phyloP scores from a whole-genome alignment of 2,113 vertebrate genomes.

The Pteropus alecto region DNA sequence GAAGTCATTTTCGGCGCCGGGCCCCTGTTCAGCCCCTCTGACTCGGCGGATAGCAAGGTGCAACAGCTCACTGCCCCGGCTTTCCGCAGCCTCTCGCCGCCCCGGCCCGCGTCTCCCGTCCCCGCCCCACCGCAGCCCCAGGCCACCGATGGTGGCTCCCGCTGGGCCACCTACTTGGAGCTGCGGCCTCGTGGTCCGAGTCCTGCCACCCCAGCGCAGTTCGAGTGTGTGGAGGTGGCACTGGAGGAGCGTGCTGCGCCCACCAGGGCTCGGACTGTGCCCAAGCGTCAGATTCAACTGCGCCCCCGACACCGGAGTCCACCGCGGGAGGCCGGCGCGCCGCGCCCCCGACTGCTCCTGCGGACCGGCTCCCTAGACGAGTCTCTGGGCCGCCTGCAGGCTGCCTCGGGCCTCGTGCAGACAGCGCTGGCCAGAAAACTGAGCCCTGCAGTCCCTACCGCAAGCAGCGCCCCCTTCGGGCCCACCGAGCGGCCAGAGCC shows the following conservation, averaged over 20 bases:
- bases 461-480: not conserved
- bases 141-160: slow-evolving; percentile 85
- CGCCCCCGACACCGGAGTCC: slow-evolving; percentile 85
- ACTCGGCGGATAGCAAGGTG: slow-evolving; percentile 90
- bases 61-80: slow-evolving; percentile 87
- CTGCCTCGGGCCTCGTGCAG: slow-evolving; percentile 91
- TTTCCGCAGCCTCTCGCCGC: slow-evolving; percentile 84
- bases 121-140: slow-evolving; percentile 86
- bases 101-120: slow-evolving; percentile 80
- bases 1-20: slow-evolving; percentile 75
- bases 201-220: slow-evolving; percentile 71
- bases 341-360: slow-evolving; percentile 81
- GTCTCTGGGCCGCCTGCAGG: slow-evolving; percentile 84
- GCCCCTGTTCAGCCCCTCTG: slow-evolving; percentile 82
- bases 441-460: slow-evolving; percentile 35
- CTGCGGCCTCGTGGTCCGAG: slow-evolving; percentile 43
- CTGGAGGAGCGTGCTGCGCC: slow-evolving; percentile 85
- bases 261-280: slow-evolving; percentile 89
- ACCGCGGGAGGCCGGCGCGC: not conserved
- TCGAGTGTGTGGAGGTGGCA: slow-evolving; percentile 92
- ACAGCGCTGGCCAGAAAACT: slow-evolving; percentile 93
- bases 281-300: slow-evolving; percentile 95
- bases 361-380: slow-evolving; percentile 90
- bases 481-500: not conserved
- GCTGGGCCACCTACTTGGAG: slow-evolving; percentile 87